phyloP scores from a whole-genome alignment of 2,113 vertebrate species.

The Oncorhynchus clarkii region DNA sequence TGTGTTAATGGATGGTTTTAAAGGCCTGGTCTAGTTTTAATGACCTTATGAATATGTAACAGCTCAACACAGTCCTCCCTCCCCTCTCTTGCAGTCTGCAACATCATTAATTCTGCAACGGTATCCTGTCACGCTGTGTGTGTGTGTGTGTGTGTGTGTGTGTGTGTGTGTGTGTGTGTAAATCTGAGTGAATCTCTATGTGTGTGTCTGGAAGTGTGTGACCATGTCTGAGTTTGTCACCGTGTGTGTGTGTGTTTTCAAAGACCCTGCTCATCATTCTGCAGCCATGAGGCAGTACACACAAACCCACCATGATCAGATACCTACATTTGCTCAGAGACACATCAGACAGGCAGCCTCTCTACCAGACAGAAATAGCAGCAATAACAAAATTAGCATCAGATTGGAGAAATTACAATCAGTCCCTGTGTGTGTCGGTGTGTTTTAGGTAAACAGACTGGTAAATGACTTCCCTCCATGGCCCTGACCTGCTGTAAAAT shows the following conservation, averaged over 20 bases:
- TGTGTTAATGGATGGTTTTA: no score
- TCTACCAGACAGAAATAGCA: neutral
- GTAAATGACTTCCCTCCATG: slow-evolving; percentile 44
- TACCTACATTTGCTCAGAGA: neutral
- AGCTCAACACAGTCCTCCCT: slow-evolving; percentile 2
- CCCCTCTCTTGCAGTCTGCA: neutral
- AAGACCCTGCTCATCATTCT: neutral
- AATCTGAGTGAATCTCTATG: neutral
- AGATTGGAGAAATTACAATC: neutral
- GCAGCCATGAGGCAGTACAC: neutral
- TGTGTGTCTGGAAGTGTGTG: neutral
- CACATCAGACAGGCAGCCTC: neutral
- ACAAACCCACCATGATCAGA: neutral
- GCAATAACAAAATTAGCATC: neutral
- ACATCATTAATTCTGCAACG: slow-evolving; percentile 14
- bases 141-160: neutral
- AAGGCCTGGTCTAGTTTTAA: neutral
- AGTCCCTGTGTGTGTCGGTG: no score
- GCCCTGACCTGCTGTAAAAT: slow-evolving; percentile 12
- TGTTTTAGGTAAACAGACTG: slow-evolving; percentile 45
- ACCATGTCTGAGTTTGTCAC: slow-evolving; percentile 8
- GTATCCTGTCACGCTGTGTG: neutral
- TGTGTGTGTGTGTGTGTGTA: neutral
- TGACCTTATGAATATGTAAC: slow-evolving; percentile 35
- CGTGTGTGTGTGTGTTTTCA: slow-evolving; percentile 19